phyloP scores from a whole-genome alignment of 2,113 vertebrate species.

The Hoplias malabaricus region DNA sequence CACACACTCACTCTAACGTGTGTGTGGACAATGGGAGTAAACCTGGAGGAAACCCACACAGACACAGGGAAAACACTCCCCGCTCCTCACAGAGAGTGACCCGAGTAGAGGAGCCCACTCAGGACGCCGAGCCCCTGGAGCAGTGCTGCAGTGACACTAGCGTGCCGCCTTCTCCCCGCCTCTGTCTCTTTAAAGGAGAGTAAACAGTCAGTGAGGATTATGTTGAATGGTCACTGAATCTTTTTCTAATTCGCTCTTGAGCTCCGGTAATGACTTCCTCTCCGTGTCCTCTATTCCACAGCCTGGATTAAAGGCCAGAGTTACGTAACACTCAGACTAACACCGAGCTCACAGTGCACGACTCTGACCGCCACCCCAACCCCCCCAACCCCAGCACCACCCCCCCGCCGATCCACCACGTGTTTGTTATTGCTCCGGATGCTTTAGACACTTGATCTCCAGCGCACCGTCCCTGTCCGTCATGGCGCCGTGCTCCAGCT shows the following conservation, averaged over 20 bases:
- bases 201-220: not conserved
- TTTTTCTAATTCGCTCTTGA: not conserved
- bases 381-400: not conserved
- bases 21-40: too few species aligned
- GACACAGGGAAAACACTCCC: too few species aligned
- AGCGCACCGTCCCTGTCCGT: slow-evolving; percentile 77
- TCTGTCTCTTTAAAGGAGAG: too few species aligned
- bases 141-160: too few species aligned
- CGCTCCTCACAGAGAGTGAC: too few species aligned
- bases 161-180: too few species aligned
- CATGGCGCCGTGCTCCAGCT: slow-evolving; percentile 74
- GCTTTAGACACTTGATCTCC: slow-evolving; percentile 70
- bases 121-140: too few species aligned
- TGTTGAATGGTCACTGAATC: not conserved
- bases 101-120: too few species aligned
- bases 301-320: not conserved
- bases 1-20: too few species aligned
- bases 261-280: not conserved
- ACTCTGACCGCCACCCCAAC: not conserved
- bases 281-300: not conserved
- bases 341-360: not conserved
- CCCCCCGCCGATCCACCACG: not conserved
- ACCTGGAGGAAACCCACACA: too few species aligned
- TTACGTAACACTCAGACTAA: not conserved
- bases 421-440: slow-evolving; percentile 49